Evolutionary conservation across 2,797 vertebrate genomes (phyloP), one percentile per base, ranked within the genome.

Genomic region (Eleutherodactylus coqui): DNA sequence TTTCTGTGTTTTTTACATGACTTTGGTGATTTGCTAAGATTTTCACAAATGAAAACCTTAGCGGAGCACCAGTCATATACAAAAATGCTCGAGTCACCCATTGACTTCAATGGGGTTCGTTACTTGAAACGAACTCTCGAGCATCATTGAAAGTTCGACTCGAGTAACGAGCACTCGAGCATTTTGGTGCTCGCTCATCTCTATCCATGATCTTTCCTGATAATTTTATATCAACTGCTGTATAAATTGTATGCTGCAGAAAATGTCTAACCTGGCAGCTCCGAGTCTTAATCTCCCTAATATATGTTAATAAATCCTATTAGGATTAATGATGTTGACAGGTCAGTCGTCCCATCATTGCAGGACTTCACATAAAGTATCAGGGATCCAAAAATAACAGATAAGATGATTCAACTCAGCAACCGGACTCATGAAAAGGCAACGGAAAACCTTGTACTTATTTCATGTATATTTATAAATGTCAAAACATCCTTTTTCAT

Each of bases 381-480:
- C 19, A 69, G 17, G 9, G 34, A 38, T 38, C 17, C 4, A 41
- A 21, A 24, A n/a, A n/a, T n/a, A 70, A 36, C 36, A n/a, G 67
- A 41, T 70, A 41, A 41, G 36, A 43, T 10, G 69, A 4, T 24
- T 45, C 38, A n/a, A n/a, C 19, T 43, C 69, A 1, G 32, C 10
- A 36, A 21, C 64, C 64, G 13, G 32, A 34, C 32, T 32, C 64
- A 8, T 67, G 64, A 36, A 36, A 10, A 8, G 58, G 17, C 29
- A 67, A 7, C 32, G 32, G 8, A 36, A 14, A 67, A 32, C 32
- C 64, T 19, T 36, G 64, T 67, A 36, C 64, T 36, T 36, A 67
- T 36, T 34, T 67, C 64, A 67, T 67, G 64, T 67, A 67, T 67
- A 67, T 67, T 67, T 67, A 67, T 67, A 67, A 67, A 67, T 67